Evolutionary conservation across 1,140 invertebrate species (phyloP), one percentile per base, ranked within the genome.

Genomic region (Neelides sp.): DNA sequence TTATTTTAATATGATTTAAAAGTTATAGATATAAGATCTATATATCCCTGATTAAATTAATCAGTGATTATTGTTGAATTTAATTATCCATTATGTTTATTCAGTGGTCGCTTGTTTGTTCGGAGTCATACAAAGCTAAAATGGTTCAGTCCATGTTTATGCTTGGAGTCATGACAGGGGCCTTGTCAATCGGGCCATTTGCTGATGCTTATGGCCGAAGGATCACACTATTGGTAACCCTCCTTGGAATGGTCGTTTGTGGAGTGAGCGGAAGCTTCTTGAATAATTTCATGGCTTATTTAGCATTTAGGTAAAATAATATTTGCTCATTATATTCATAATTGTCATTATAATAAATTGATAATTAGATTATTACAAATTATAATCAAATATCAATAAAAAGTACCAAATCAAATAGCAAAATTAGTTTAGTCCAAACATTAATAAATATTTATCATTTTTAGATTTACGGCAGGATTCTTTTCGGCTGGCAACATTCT

Each of bases 91-190:
- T 37, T 13, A 36, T 30, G 19, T 30, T 34, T 41, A 24, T 44
- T 15, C 30, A 58, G 57, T 59, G 57, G 57, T n/a, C 5, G 8
- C 23, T 55, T 13, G 46, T 59, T 8, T 59, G 57, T 39, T 52
- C 55, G 15, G 4, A 49, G 19, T 37, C 24, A 3, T 59, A 52
- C 41, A 46, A 48, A 23, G 19, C 40, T 3, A 59, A 48, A 13
- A 22, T 55, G 10, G 27, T 59, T 1, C 57, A 59, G 24, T 48
- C 23, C 12, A 23, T 49, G 1, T 59, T 59, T 32, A 59, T 59
- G 57, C 49, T 27, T 13, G 57, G 57, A 4, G 53, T 59, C 22
- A 27, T 44, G 2, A 36, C 50, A 13, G 57, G 57, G 13, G 57
- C 57, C 12, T 15, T 55, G 7, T 28, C 23, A 3, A 26, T 59